Base-by-base conservation (phyloP, 1,140 invertebrate species). In the Solenopsis fugax region DNA sequence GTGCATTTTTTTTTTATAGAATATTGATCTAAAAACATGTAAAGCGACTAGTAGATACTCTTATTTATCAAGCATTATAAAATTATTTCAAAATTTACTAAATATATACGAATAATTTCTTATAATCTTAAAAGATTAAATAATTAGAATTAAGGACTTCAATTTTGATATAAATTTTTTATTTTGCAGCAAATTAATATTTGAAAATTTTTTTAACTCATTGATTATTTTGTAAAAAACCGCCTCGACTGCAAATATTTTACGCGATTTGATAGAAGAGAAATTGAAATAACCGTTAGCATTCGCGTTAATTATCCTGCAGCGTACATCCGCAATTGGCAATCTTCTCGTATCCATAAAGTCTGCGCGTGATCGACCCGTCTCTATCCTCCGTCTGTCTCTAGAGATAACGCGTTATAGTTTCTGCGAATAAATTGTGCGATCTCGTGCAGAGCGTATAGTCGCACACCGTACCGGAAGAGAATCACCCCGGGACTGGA, bases 331-430 rank as follows among this genome's bases (percentile, higher is more conserved):
- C 60, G 41, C 58, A 29, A 72, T 71, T n/a, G 41, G 37, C 37
- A 13, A 71, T 45, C 48, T 45, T 56, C 75, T 77, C 56, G 60
- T 60, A 45, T 71, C 54, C 13, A 84, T 73, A 84, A 84, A 84
- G 6, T 54, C 54, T 50, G 16, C 52, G 52, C 78, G 21, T 18
- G 34, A 81, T 72, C 78, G 62, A 45, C 37, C 29, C 9, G 21
- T 71, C 62, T 81, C 54, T 60, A 73, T 84, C 54, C 24, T 21
- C 5, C 37, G 21, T 71, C 60, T 78, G 29, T 64, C n/a, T 62
- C 21, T 18, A 12, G 54, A 60, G 80, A 84, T 84, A 84, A 73
- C 67, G 80, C 69, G 54, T 56, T 73, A 73, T 84, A 84, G 80
- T 62, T 84, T 84, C 69, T 60, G 54, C 80, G 69, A 73, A 73